A percentile compares a stretch with the other conserved stretches of the same genome.
These are phyloP conservation scores for Glaucomys volans DNA, from an alignment of 2,113 vertebrate genomes.

Conservation along the genomic window DNA sequence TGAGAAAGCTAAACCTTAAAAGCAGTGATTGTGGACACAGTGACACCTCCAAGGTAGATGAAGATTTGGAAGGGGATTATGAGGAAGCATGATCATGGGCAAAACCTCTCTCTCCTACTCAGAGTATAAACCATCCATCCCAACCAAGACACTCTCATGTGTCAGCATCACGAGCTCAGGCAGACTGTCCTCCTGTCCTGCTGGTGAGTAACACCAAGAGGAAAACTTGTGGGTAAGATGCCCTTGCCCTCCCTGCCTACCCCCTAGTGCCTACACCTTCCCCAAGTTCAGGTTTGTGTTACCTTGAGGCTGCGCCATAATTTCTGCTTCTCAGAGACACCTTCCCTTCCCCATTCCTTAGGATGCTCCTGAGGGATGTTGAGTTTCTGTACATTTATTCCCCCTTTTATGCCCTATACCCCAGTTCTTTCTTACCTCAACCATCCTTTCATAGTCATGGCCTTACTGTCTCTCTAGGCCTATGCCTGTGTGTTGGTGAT, in stretches of 20 bases:
- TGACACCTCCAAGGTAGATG: neutral
- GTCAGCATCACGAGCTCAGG: neutral
- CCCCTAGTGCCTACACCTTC: neutral
- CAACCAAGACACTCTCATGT: neutral
- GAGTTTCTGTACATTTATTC: neutral
- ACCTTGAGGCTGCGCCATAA: neutral
- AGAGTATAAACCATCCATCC: neutral
- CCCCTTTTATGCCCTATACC: neutral
- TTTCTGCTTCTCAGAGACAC: neutral
- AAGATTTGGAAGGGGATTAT: neutral
- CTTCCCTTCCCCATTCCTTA: neutral
- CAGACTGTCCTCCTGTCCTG: slow-evolving; percentile 20
- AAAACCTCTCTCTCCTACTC: neutral
- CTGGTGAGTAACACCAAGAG: neutral
- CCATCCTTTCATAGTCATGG: neutral
- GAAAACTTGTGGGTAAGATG: neutral
- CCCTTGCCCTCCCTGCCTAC: fast-evolving
- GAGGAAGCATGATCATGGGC: neutral
- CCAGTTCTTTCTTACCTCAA: neutral
- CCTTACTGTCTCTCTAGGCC: neutral
- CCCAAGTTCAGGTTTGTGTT: neutral
- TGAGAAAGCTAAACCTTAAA: neutral
- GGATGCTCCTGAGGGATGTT: neutral
- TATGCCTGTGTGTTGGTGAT: neutral
- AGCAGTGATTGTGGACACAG: neutral